Percentiles rank a stretch among this genome's conserved stretches.
Conservation (phyloP, 2,888 invertebrate species). For the Pseudococcus jackbeardsleyi region DNA sequence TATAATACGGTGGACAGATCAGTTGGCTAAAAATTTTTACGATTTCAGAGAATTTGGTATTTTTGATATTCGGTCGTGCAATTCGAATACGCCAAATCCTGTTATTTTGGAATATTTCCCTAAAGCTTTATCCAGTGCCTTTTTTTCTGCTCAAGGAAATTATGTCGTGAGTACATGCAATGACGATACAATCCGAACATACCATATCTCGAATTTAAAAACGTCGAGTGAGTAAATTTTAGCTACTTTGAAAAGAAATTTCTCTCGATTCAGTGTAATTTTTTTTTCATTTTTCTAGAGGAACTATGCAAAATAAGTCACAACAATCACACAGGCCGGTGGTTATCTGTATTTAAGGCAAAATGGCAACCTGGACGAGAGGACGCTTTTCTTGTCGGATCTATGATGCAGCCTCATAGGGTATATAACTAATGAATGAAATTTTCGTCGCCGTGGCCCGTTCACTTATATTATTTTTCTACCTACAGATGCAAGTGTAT, state of each 20-base stretch:
- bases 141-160: constrained; percentile 71
- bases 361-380: constrained; percentile 71
- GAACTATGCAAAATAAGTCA: constrained; percentile 68
- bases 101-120: constrained; percentile 67
- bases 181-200: constrained; percentile 70
- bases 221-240: constrained; percentile 18
- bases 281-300: constrained; percentile 54
- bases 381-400: constrained; percentile 71
- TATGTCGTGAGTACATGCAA: constrained; percentile 70
- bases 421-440: constrained; percentile 66
- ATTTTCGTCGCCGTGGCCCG: too few relatives aligned
- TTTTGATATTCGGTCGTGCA: constrained; percentile 70
- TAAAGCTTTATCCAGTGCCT: constrained; percentile 70
- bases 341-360: constrained; percentile 71
- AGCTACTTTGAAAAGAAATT: too few relatives aligned
- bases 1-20: too few relatives aligned
- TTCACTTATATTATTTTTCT: constrained; percentile 11
- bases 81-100: constrained; percentile 67
- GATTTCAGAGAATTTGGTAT: constrained; percentile 68
- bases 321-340: constrained; percentile 71
- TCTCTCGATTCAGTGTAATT: too few relatives aligned
- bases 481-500: constrained; percentile 70
- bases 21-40: background rate
- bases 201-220: constrained; percentile 54
- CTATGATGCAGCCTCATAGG: constrained; percentile 69